Base-by-base conservation (phyloP, 1,140 invertebrate genomes). In the Leptonema lineaticorne region DNA sequence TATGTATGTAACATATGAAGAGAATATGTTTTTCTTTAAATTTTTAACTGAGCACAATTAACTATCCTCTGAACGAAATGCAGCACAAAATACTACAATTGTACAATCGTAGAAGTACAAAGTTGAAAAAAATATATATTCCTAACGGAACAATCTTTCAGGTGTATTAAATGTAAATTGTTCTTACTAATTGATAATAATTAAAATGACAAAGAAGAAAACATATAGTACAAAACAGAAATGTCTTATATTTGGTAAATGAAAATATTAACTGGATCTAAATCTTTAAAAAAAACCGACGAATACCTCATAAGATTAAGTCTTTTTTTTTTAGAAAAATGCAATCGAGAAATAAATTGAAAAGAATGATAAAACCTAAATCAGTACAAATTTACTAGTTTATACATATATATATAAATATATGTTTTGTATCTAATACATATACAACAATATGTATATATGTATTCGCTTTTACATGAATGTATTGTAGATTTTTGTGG, bases 241-340 rank as follows among this genome's bases (percentile, higher is more conserved):
- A 62, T 27, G 59, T 62, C 57, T 59, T 41, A 41, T 59, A 59
- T 33, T 59, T 41, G 57, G 20, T 59, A 59, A n/a, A 59, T 16
- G n/a, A 59, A 59, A 41, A 33, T 59, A n/a, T n/a, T n/a, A n/a
- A n/a, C n/a, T n/a, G n/a, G n/a, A n/a, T n/a, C n/a, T n/a, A n/a
- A n/a, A n/a, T n/a, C n/a, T n/a, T n/a, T n/a, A n/a, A n/a, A n/a
- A n/a, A n/a, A n/a, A 62, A 62, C 59, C 59, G 37, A 58, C 27
- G 9, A 53, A 53, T 62, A 62, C 59, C 59, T 62, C 59, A 62
- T 62, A 45, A 62, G 59, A 22, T 62, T 59, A 62, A 62, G 59
- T 45, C 22, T 16, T 33, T 45, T 45, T 33, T 14, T 41, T n/a
- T n/a, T n/a, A n/a, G n/a, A n/a, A n/a, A n/a, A n/a, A n/a, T n/a